Evolutionary conservation across 2,113 vertebrate species (phyloP).

Genomic region (Syrrhaptes paradoxus): DNA sequence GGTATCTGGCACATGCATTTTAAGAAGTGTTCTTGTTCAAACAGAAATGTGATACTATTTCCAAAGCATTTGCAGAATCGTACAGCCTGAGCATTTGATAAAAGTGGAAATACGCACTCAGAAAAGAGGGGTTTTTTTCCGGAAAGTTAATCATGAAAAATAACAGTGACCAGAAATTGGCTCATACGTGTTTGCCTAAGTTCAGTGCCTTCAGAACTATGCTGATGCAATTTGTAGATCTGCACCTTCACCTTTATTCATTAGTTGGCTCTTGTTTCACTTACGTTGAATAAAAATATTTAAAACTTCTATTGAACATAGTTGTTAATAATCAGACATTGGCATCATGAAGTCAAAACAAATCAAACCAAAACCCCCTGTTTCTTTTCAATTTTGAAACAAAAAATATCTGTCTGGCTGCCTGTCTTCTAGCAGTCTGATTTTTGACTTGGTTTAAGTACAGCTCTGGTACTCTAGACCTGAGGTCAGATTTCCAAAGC

Average conservation of each 20-base stretch:
- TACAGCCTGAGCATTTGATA: not conserved
- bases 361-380: not conserved
- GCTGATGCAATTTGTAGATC: not conserved
- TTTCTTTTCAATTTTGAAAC: not conserved
- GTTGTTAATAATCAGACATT: constrained; percentile 17
- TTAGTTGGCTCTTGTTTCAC: not conserved
- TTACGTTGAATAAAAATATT: not conserved
- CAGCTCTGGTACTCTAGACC: constrained; percentile 40
- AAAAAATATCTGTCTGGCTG: not conserved
- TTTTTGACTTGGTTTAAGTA: constrained; percentile 48
- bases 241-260: not conserved
- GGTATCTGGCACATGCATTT: not conserved
- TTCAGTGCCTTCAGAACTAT: not conserved
- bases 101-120: not conserved
- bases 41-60: not conserved
- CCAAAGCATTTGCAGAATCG: not conserved
- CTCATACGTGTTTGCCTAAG: not conserved
- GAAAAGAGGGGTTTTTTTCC: not conserved
- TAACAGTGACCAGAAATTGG: not conserved
- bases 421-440: not conserved
- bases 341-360: not conserved
- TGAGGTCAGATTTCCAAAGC: constrained; percentile 66
- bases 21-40: not conserved
- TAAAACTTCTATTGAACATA: not conserved
- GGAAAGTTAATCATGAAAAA: not conserved